Evolutionary conservation across 2,888 invertebrate species (phyloP), one percentile per base, ranked within the genome.

Genomic region (Parapristionchus giblindavisi): DNA sequence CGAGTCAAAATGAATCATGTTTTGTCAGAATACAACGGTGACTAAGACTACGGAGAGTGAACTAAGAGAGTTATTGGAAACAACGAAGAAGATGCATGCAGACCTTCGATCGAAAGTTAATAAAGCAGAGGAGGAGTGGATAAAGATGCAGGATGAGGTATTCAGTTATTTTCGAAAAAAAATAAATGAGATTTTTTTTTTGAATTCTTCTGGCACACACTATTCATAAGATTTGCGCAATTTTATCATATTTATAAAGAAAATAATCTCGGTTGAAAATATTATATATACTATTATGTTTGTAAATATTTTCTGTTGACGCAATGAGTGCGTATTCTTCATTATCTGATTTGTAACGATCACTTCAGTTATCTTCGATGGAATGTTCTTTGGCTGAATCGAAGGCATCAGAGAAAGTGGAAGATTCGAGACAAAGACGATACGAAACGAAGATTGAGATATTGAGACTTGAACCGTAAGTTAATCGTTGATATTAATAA

Each of bases 391-490:
- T 73, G 21, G 73, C 73, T 1, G 21, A 48, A 8, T 36, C 43
- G 21, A 58, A 61, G 6, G 60, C 73, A 8, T 36, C 21, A 8
- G 73, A 73, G 51, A 48, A 61, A 43, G 61, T 61, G 24, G 73
- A 73, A 36, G 73, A 73, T 27, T 40, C 61, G 14, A 73, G 61
- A 29, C 73, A 61, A 40, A 3, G 61, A 32, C 21, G 73, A 60
- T 73, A 60, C 61, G 73, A 73, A 29, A 73, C 73, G 14, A 73
- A 73, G 51, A 61, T 73, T 17, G 60, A 73, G 51, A 73, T 60
- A 3, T 51, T 73, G 48, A 73, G 61, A 38, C 36, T 61, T 0
- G 73, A 73, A 73, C 73, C 73, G 73, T 73, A 21, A 1, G 73
- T 40, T 54, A 6, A n/a, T n/a, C n/a, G n/a, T n/a, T n/a, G n/a